Percentiles rank a stretch among this genome's conserved stretches.
Evolutionary conservation across 2,113 vertebrate genomes (phyloP).

Genomic region (Heloderma charlesbogerti): DNA sequence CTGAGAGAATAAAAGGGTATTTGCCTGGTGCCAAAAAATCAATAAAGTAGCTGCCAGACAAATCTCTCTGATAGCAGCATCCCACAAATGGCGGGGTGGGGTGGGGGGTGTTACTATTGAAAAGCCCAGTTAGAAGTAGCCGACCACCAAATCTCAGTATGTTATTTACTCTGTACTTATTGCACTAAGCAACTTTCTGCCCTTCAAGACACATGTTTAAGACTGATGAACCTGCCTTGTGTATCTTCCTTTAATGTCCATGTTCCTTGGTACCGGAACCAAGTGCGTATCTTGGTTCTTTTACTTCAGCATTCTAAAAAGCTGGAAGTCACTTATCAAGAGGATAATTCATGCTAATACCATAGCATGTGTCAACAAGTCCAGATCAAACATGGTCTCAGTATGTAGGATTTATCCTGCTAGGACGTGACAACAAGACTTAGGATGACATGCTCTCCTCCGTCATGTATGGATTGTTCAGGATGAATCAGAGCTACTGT

Average conservation of each 20-base stretch:
- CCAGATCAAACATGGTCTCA: neutral
- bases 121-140: too few species aligned
- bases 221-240: neutral
- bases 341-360: neutral
- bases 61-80: too few species aligned
- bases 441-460: neutral
- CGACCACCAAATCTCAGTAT: too few species aligned
- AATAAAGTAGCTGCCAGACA: too few species aligned
- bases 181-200: conserved; percentile 17
- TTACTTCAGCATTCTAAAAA: conserved; percentile 1
- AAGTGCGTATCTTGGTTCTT: neutral
- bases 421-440: neutral
- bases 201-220: neutral
- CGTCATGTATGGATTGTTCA: neutral
- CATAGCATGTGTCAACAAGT: neutral
- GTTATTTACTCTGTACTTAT: neutral
- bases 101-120: too few species aligned
- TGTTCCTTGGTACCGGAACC: neutral
- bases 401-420: neutral
- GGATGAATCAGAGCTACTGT: neutral
- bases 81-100: too few species aligned
- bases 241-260: neutral
- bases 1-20: too few species aligned
- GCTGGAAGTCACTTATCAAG: neutral
- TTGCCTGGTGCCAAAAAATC: too few species aligned